Evolutionary conservation across 2,888 invertebrate species (phyloP), one percentile per base, ranked within the genome.

Genomic region (Drosophila quinaria): DNA sequence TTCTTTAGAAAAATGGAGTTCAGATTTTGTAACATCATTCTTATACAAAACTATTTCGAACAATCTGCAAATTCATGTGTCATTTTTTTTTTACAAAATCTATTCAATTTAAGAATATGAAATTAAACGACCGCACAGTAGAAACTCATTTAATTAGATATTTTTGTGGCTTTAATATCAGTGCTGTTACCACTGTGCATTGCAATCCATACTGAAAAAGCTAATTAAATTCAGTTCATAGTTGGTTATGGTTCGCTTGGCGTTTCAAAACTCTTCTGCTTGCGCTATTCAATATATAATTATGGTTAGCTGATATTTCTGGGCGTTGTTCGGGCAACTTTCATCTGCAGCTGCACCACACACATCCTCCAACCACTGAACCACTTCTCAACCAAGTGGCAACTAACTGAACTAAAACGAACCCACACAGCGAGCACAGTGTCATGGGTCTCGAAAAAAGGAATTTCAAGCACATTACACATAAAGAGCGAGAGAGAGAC

Each of bases 161-260:
- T 8, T n/a, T 25, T 17, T 22, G 29, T 8, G 2, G 1, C 11
- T 33, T 5, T 13, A 22, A 10, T 50, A 2, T 0, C 1, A 6
- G 9, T 5, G 0, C 6, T 37, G 1, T 15, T 1, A 1, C 56
- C 83, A 86, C 69, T 37, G 77, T 86, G 49, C 50, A 5, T 60
- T 33, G 58, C 35, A 67, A 68, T 76, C 49, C 69, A 11, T 25
- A 49, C 19, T 68, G 49, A 25, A 61, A 56, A 70, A 76, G 81
- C 90, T 91, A 91, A 91, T 91, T 91, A 91, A 85, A 90, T 89
- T 84, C 80, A 80, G 81, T 84, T 75, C 79, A 79, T 70, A 78
- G 75, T 78, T 83, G 72, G 73, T 74, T 84, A 74, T 81, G 89
- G 75, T 76, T 77, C 66, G 84, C 74, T 83, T 79, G 68, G 58